A percentile compares a stretch with the other conserved stretches of the same genome.
Conservation (phyloP, 2,888 invertebrate species). For the Drosophila dives region DNA sequence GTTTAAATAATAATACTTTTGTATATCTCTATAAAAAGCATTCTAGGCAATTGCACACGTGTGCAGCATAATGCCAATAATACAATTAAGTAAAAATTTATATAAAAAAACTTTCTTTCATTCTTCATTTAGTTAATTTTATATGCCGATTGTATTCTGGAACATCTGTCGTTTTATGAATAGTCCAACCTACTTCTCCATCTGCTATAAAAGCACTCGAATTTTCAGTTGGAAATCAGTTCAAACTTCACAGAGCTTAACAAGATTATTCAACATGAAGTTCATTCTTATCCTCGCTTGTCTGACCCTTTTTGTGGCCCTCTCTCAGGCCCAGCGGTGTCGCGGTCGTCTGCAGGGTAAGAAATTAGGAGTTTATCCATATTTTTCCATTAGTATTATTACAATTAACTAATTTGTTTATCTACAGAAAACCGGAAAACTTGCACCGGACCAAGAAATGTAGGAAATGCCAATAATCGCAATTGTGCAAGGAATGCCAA, state of each 20-base stretch:
- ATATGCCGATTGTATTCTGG: not conserved
- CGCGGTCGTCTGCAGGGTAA: not conserved
- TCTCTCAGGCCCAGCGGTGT: conserved; percentile 15
- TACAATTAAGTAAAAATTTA: no score
- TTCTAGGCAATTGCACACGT: no score
- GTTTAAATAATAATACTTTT: no score
- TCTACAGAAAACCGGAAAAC: not conserved
- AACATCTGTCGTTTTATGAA: not conserved
- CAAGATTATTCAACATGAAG: conserved; percentile 29
- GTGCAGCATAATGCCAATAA: not conserved
- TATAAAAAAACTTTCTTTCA: no score
- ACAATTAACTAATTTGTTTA: not conserved
- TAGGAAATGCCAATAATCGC: not conserved
- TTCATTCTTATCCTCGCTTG: conserved; percentile 31
- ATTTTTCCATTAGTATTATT: not conserved
- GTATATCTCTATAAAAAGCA: no score
- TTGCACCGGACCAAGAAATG: not conserved
- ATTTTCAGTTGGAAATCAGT: conserved; percentile 16
- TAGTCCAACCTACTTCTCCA: not conserved
- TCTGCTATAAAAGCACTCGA: conserved; percentile 13
- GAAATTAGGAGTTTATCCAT: not conserved
- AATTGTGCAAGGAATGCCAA: not conserved
- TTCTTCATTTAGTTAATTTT: no score
- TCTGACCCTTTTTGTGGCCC: conserved; percentile 33
- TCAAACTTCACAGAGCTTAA: not conserved